phyloP scores from a whole-genome alignment of 2,113 vertebrate species.

The Xiphorhynchus elegans region DNA sequence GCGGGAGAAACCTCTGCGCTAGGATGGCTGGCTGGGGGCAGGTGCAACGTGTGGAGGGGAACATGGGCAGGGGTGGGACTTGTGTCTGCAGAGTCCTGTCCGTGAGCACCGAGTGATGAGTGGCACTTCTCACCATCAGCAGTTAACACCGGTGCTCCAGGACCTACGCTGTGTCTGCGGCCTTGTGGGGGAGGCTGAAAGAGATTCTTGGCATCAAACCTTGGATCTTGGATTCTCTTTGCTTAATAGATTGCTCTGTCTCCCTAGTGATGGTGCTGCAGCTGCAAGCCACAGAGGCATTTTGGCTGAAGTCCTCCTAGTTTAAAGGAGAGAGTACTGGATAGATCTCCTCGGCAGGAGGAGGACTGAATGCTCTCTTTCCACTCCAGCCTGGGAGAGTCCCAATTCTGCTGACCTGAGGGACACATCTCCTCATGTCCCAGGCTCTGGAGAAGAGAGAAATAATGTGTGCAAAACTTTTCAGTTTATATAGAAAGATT shows the following conservation, averaged over 20 bases:
- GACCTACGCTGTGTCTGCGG: neutral
- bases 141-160: neutral
- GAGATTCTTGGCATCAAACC: conserved; percentile 23
- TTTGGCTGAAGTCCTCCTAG: conserved; percentile 33
- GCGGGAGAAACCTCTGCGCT: neutral
- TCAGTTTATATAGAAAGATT: conserved; percentile 3
- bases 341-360: neutral
- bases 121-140: neutral
- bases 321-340: conserved; percentile 11
- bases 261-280: conserved; percentile 46
- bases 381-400: neutral
- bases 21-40: neutral
- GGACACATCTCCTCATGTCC: neutral
- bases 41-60: fast-evolving
- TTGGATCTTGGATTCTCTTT: conserved; percentile 25
- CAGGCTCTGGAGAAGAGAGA: conserved; percentile 7
- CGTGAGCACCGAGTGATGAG: fast-evolving
- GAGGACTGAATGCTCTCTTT: neutral
- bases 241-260: conserved; percentile 46
- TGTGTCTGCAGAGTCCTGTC: neutral
- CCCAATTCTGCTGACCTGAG: neutral
- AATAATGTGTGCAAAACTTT: neutral
- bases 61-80: fast-evolving
- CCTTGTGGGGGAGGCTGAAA: neutral
- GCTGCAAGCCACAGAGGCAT: conserved; percentile 49